Evolutionary conservation across 2,888 invertebrate species (phyloP).

Genomic region (Heliconius erato): DNA sequence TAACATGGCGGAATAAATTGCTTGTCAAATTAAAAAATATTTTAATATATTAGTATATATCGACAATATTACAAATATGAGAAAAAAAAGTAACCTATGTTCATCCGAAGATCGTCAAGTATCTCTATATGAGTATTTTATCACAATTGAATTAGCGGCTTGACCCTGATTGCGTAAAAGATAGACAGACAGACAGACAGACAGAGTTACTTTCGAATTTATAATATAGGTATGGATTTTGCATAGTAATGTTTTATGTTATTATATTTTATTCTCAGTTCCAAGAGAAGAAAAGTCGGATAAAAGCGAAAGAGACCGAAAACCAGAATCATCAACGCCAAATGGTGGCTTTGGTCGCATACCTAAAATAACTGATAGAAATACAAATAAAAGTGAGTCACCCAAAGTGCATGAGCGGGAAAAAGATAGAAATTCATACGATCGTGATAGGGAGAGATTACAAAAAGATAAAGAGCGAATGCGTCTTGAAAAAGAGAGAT

Average conservation of each 20-base stretch:
- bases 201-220: too few species aligned
- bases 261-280: constrained; percentile 50
- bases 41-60: too few species aligned
- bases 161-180: too few species aligned
- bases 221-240: too few species aligned
- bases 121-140: too few species aligned
- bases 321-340: constrained; percentile 61
- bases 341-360: constrained; percentile 75
- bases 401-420: constrained; percentile 65
- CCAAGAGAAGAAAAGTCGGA: constrained; percentile 65
- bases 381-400: constrained; percentile 62
- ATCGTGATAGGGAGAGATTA: constrained; percentile 57
- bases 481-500: constrained; percentile 58
- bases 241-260: neutral
- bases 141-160: too few species aligned
- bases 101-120: too few species aligned
- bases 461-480: constrained; percentile 56
- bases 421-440: constrained; percentile 60
- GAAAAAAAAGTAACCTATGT: too few species aligned
- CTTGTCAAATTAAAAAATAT: too few species aligned
- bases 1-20: too few species aligned
- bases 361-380: constrained; percentile 82
- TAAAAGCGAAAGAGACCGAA: constrained; percentile 72
- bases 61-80: too few species aligned
- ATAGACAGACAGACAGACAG: too few species aligned